These are phyloP conservation scores for Thumatha senex DNA, from an alignment of 2,888 invertebrate species.

Conservation along the genomic window DNA sequence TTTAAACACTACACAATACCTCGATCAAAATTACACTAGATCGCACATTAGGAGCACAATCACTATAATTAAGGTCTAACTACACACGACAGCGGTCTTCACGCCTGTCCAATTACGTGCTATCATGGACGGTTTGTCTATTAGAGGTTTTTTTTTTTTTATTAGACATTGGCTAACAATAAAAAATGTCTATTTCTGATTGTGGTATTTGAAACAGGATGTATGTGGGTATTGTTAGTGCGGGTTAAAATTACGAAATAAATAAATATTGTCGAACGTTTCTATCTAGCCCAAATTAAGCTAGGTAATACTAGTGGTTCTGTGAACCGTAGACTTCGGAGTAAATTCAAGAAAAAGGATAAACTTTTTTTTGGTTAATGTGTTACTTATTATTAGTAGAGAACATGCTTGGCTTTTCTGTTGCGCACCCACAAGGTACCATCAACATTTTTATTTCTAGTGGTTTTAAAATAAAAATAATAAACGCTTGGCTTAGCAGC, in stretches of 20 bases:
- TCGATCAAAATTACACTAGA: constrained; percentile 16
- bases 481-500: too few species aligned
- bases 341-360: too few species aligned
- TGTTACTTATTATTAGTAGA: too few species aligned
- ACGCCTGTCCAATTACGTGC: constrained; percentile 27
- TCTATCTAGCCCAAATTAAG: too few species aligned
- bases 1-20: constrained; percentile 8
- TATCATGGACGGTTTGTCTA: background rate
- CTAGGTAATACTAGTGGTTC: too few species aligned
- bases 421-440: too few species aligned
- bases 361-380: too few species aligned
- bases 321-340: too few species aligned
- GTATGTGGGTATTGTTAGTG: background rate
- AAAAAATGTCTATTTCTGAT: background rate
- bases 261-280: too few species aligned
- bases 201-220: background rate
- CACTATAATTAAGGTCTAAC: constrained; percentile 27
- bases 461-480: too few species aligned
- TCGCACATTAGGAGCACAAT: constrained; percentile 25
- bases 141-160: background rate
- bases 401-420: too few species aligned
- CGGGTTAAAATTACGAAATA: background rate
- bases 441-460: too few species aligned
- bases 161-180: background rate
- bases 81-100: constrained; percentile 25